These are phyloP conservation scores for Caenorhabditis tropicalis DNA, from an alignment of 1,140 invertebrate genomes.

Conservation along the genomic window DNA sequence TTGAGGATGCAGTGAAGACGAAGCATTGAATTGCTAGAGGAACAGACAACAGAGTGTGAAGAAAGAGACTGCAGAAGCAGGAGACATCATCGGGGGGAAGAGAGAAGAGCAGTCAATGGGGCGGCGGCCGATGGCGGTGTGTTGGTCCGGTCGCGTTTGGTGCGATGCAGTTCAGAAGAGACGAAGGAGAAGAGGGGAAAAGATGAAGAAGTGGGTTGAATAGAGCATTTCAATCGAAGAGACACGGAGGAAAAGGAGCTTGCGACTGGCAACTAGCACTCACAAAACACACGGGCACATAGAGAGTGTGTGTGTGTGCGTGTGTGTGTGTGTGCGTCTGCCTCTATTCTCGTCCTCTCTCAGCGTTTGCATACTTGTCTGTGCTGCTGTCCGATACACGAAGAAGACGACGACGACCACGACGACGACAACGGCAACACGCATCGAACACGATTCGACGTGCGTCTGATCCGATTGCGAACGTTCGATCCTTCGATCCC, in stretches of 20 bases:
- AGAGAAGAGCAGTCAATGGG: background rate
- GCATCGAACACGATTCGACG: background rate
- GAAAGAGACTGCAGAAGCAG: background rate
- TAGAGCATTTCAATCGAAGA: background rate
- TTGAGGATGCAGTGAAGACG: background rate
- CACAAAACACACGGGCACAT: constrained; percentile 4
- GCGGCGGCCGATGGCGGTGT: background rate
- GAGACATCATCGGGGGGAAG: background rate
- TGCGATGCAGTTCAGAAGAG: background rate
- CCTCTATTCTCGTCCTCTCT: background rate
- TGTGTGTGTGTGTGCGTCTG: background rate
- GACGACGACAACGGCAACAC: constrained; percentile 1
- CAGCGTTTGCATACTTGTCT: constrained; percentile 36
- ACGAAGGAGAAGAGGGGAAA: background rate
- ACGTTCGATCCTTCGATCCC: background rate
- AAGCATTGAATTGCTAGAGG: background rate
- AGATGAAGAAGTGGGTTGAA: background rate
- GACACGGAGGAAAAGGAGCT: background rate
- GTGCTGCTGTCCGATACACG: constrained; percentile 32
- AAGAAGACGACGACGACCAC: background rate
- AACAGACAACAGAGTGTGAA: background rate
- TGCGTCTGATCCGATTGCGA: constrained; percentile 21
- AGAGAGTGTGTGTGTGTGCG: background rate
- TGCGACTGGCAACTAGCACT: constrained; percentile 5
- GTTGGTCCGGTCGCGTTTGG: constrained; percentile 6